Evolutionary conservation across 2,888 invertebrate genomes (phyloP).

Genomic region (Pteria penguin): DNA sequence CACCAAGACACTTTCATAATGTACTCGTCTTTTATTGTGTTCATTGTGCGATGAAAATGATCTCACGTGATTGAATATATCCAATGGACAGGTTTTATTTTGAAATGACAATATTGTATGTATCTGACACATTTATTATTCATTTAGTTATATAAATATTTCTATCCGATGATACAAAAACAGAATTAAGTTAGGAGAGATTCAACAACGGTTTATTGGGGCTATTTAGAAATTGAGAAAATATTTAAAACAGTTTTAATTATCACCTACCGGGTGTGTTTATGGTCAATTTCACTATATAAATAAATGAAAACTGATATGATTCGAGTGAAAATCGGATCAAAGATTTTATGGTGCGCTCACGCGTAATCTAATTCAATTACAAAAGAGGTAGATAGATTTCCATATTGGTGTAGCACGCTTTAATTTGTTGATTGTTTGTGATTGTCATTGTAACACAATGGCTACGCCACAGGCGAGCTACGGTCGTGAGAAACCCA

Average conservation of each 20-base stretch:
- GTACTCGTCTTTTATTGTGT: too few species aligned
- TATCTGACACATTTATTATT: not conserved
- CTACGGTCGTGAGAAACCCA: not conserved
- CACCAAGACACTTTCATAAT: too few species aligned
- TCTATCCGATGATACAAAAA: conserved; percentile 9
- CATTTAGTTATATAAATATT: conserved; percentile 6
- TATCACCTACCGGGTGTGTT: conserved; percentile 20
- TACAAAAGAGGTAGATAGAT: too few species aligned
- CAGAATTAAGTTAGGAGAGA: conserved; percentile 30
- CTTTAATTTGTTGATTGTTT: not conserved
- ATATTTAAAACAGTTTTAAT: conserved; percentile 29
- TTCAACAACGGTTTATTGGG: conserved; percentile 5
- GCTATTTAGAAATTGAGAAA: conserved; percentile 20
- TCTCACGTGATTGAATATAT: too few species aligned
- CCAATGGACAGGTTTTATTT: too few species aligned
- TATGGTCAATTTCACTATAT: conserved; percentile 29
- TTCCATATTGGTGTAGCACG: too few species aligned
- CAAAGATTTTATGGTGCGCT: not conserved
- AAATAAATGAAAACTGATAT: conserved; percentile 7
- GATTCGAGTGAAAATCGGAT: conserved; percentile 16
- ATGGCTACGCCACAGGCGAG: not conserved
- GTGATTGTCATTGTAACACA: not conserved
- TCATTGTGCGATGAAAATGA: too few species aligned
- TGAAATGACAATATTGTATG: too few species aligned
- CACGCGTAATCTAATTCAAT: not conserved